Base-by-base conservation (phyloP, 1,140 invertebrate species). In the Chrysomallon squamiferum region DNA sequence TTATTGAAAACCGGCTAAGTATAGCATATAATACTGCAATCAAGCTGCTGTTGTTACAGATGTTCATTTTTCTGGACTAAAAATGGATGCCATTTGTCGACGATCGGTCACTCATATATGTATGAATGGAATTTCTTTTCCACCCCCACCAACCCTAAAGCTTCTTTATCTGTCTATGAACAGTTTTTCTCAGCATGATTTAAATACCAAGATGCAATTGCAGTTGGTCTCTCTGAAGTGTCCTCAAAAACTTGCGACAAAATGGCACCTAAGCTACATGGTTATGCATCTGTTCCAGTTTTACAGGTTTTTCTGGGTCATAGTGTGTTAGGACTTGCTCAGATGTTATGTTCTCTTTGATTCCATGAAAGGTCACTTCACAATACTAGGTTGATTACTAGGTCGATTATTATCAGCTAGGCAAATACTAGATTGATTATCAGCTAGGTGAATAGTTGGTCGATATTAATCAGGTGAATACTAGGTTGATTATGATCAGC, bases 401-500 rank as follows among this genome's bases (percentile, higher is more conserved):
- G n/a, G n/a, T n/a, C n/a, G n/a, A n/a, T n/a, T n/a, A n/a, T n/a
- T n/a, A n/a, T n/a, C n/a, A n/a, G n/a, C n/a, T n/a, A n/a, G n/a
- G n/a, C n/a, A n/a, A n/a, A n/a, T n/a, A n/a, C n/a, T n/a, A n/a
- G n/a, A n/a, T n/a, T n/a, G n/a, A n/a, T n/a, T n/a, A n/a, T n/a
- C n/a, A n/a, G n/a, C n/a, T n/a, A n/a, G n/a, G n/a, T n/a, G n/a
- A n/a, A n/a, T n/a, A n/a, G n/a, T n/a, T n/a, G n/a, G n/a, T n/a
- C n/a, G n/a, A n/a, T n/a, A n/a, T n/a, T n/a, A n/a, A n/a, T n/a
- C n/a, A n/a, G n/a, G n/a, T n/a, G n/a, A n/a, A n/a, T n/a, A n/a
- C n/a, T n/a, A n/a, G n/a, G n/a, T n/a, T n/a, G n/a, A n/a, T n/a
- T 96, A 95, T 80, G 89, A 90, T 82, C 96, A 97, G 87, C 87